Percentiles rank a stretch among this genome's conserved stretches.
These are phyloP conservation scores for Thera obeliscata DNA, from an alignment of 2,888 invertebrate species.

Conservation along the genomic window DNA sequence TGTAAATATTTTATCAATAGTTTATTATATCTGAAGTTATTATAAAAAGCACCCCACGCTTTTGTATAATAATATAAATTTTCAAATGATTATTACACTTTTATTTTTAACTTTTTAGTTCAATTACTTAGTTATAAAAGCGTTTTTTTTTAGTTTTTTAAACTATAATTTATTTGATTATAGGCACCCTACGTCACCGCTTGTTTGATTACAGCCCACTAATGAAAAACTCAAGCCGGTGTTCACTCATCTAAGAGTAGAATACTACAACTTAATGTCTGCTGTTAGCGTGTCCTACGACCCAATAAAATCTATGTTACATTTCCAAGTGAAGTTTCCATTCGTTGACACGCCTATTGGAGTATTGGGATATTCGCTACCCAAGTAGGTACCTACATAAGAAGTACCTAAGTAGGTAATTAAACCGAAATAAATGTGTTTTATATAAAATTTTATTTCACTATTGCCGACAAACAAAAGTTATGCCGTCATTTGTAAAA, in stretches of 20 bases:
- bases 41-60: no score
- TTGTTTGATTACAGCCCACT: constrained; percentile 43
- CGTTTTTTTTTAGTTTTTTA: no score
- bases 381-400: constrained; percentile 1
- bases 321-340: constrained; percentile 52
- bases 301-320: constrained; percentile 32
- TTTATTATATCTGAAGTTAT: no score
- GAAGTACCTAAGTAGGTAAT: not conserved
- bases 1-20: no score
- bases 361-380: constrained; percentile 51
- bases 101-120: no score
- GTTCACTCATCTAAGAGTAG: constrained; percentile 49
- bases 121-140: no score
- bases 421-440: constrained; percentile 23
- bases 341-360: constrained; percentile 48
- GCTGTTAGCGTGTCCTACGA: constrained; percentile 44
- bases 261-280: constrained; percentile 49
- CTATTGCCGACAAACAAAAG: constrained; percentile 78
- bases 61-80: no score
- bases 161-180: no score
- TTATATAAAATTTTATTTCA: constrained; percentile 71
- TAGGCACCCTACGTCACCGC: not conserved
- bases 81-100: no score
- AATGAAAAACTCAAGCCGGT: constrained; percentile 28
- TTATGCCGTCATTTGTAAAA: constrained; percentile 77